Conservation (phyloP, 2,797 vertebrate species). For the Sebastes dallii region DNA sequence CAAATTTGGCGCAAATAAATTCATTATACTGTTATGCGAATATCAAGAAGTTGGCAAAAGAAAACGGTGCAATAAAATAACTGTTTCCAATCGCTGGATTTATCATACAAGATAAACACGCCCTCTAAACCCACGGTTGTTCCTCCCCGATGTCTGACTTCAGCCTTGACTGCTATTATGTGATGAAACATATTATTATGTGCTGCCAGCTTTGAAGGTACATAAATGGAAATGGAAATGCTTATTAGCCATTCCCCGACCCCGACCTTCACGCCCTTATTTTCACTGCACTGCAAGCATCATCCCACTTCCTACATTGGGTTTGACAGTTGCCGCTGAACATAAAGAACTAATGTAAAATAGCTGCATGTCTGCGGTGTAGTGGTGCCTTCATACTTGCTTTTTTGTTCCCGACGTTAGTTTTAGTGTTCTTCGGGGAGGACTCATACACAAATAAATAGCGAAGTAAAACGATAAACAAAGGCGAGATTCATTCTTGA, state of each 20-base stretch:
- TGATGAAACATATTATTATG: constrained; percentile 10
- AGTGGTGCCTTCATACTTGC: not conserved
- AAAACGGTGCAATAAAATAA: fast-evolving
- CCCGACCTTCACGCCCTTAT: constrained; percentile 9
- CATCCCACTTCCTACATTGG: not conserved
- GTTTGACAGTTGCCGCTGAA: constrained; percentile 18
- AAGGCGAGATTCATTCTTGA: not conserved
- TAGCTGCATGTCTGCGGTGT: not conserved
- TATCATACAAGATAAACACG: too few relatives aligned
- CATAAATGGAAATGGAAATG: not conserved
- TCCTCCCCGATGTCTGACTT: too few relatives aligned
- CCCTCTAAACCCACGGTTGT: too few relatives aligned
- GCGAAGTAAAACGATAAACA: not conserved
- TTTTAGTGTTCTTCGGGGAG: not conserved
- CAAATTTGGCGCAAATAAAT: too few relatives aligned
- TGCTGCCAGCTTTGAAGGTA: not conserved
- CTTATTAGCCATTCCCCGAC: not conserved
- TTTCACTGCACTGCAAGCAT: not conserved
- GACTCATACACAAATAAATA: not conserved
- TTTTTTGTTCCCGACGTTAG: constrained; percentile 3
- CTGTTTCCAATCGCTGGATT: too few relatives aligned
- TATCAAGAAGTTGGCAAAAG: too few relatives aligned
- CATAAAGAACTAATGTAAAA: constrained; percentile 33
- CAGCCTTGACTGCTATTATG: not conserved
- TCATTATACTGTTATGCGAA: too few relatives aligned